These are phyloP conservation scores for Lepas anatifera DNA, from an alignment of 2,888 invertebrate species.

Conservation along the genomic window DNA sequence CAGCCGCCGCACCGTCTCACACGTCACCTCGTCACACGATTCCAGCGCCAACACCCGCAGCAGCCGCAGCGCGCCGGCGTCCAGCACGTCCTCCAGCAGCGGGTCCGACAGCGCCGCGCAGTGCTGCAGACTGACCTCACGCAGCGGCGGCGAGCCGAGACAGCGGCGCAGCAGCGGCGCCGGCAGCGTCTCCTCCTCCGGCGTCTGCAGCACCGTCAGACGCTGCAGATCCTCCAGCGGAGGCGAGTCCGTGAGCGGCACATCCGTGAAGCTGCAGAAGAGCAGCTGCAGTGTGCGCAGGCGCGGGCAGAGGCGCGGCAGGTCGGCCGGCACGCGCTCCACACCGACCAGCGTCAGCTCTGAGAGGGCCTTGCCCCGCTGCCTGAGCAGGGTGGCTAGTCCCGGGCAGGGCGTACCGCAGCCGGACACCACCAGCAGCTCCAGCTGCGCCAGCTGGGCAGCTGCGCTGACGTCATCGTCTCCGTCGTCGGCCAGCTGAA, in stretches of 20 bases:
- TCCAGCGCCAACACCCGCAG: not conserved
- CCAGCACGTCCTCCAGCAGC: not conserved
- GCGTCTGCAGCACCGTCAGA: not conserved
- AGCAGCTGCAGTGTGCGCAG: not conserved
- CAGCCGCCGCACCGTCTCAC: not conserved
- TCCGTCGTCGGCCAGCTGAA: not conserved
- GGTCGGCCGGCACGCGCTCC: not conserved
- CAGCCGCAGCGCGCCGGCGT: not conserved
- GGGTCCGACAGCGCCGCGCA: not conserved
- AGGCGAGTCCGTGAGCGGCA: not conserved
- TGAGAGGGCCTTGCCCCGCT: not conserved
- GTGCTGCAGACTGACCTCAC: not conserved
- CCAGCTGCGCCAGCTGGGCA: not conserved
- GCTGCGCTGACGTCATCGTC: not conserved
- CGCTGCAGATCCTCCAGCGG: not conserved
- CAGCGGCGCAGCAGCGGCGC: not conserved
- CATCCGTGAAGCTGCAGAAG: not conserved
- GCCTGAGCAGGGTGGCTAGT: not conserved
- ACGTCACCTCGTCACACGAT: not conserved
- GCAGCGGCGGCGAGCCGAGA: not conserved
- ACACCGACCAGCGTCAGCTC: not conserved
- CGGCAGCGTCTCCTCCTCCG: not conserved
- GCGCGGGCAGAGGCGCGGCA: not conserved
- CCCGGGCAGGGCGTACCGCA: not conserved
- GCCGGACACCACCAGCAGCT: not conserved